Evolutionary conservation across 1,140 invertebrate species (phyloP).

Genomic region (Lineus longissimus): DNA sequence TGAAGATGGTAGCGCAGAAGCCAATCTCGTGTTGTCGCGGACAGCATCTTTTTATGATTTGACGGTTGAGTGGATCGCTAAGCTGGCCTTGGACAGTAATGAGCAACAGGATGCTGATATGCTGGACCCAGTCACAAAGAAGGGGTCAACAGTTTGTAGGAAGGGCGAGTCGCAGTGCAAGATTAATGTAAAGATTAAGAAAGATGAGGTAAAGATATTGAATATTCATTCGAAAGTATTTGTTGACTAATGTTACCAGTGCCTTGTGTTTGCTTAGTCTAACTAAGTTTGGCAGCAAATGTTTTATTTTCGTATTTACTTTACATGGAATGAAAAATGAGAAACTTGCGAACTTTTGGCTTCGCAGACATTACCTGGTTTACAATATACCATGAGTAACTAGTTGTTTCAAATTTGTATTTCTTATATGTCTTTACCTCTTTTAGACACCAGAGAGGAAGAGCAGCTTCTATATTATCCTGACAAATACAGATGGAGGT

Average conservation of each 20-base stretch:
- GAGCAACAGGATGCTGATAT: conserved; percentile 31
- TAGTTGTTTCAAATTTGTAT: no score
- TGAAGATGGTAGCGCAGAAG: conserved; percentile 32
- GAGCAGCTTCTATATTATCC: conserved; percentile 28
- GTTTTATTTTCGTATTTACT: no score
- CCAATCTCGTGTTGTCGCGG: conserved; percentile 27
- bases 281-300: no score
- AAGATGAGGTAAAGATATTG: neutral
- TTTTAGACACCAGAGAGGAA: conserved; percentile 37
- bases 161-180: neutral
- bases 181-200: neutral
- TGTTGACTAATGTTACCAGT: no score
- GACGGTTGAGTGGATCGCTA: conserved; percentile 42
- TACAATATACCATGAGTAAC: no score
- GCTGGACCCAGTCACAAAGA: conserved; percentile 27
- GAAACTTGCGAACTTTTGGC: no score
- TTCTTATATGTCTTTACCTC: no score
- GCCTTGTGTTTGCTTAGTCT: no score
- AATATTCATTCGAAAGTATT: no score
- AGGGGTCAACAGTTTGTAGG: conserved; percentile 31
- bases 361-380: no score
- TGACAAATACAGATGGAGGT: conserved; percentile 16
- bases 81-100: conserved; percentile 24
- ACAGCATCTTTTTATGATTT: conserved; percentile 28
- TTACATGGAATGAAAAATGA: no score